Evolutionary conservation across 1,140 invertebrate genomes (phyloP).

Genomic region (Colletes gigas): DNA sequence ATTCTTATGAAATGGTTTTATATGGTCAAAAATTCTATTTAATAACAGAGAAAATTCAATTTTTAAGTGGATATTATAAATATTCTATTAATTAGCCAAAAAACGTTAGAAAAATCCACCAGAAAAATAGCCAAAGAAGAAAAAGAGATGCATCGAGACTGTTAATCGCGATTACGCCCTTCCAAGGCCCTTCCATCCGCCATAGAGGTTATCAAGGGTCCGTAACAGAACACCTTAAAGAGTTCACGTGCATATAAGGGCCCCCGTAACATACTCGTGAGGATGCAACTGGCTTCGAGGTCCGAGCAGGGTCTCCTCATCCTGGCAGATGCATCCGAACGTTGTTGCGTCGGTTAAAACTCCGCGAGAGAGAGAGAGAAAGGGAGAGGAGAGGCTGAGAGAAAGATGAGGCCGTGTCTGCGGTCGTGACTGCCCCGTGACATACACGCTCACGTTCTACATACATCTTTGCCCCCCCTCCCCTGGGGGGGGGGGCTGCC

Average conservation of each 20-base stretch:
- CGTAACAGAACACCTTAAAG: conserved; percentile 52
- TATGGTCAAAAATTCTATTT: too few relatives aligned
- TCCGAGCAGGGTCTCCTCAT: conserved; percentile 17
- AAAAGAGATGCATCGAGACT: background rate
- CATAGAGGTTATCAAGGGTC: conserved; percentile 33
- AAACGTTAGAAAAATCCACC: too few relatives aligned
- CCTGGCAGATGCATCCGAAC: conserved; percentile 18
- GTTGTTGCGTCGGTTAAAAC: background rate
- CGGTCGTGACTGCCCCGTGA: conserved; percentile 68
- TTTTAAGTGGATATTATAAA: too few relatives aligned
- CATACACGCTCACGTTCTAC: conserved; percentile 67
- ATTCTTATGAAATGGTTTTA: too few relatives aligned
- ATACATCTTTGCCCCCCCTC: conserved; percentile 58
- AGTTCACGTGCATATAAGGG: conserved; percentile 17
- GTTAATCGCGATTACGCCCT: conserved; percentile 5
- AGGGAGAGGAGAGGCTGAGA: conserved; percentile 26
- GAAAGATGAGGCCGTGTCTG: conserved; percentile 63
- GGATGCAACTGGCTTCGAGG: conserved; percentile 17
- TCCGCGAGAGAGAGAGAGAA: background rate
- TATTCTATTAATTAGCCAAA: too few relatives aligned
- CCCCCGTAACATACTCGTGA: conserved; percentile 9
- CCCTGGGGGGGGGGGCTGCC: too few relatives aligned
- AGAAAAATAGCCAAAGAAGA: too few relatives aligned
- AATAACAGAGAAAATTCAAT: too few relatives aligned
- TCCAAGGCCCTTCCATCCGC: background rate